Evolutionary conservation across 1,140 invertebrate genomes (phyloP), one percentile per base, ranked within the genome.

Genomic region (Rhopalosiphum maidis): DNA sequence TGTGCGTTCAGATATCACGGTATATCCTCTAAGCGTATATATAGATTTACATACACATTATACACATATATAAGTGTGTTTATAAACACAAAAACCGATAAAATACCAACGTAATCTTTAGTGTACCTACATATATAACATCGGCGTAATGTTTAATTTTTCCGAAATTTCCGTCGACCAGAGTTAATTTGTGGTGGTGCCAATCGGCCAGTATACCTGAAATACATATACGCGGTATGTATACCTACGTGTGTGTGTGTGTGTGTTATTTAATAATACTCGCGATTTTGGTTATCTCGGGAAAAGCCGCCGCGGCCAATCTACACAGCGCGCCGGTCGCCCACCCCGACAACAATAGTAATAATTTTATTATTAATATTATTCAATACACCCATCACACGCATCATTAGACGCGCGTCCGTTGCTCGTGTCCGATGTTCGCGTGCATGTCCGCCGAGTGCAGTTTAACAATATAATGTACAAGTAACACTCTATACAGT

Each of bases 261-360:
- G 18, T 41, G 4, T 85, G 23, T 25, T 23, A 85, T 85, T 85
- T 85, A 87, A 46, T 37, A 88, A 54, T 89, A 90, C 30, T 90
- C 54, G 89, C 37, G 55, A 43, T 41, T 60, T n/a, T 30, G 15
- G 89, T 60, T 90, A 90, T 90, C 55, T 90, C 89, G 89, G 89
- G 89, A 35, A 90, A 90, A 90, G 89, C 89, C 89, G 89, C 89
- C 51, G 88, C 46, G 23, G 54, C 35, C 25, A 37, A 25, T 51
- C 87, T n/a, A 48, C 18, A 30, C 30, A 1, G 30, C 86, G 86
- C 43, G 15, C 43, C 41, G 41, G 30, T 46, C 30, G 25, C 30
- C 83, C 37, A 25, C 37, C 77, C 77, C 77, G 43, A 30, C 41
- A n/a, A 77, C 15, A 35, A 77, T 18, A 77, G n/a, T 77, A n/a